Conservation (phyloP, 2,797 vertebrate species). For the Enteromius treurensis region DNA sequence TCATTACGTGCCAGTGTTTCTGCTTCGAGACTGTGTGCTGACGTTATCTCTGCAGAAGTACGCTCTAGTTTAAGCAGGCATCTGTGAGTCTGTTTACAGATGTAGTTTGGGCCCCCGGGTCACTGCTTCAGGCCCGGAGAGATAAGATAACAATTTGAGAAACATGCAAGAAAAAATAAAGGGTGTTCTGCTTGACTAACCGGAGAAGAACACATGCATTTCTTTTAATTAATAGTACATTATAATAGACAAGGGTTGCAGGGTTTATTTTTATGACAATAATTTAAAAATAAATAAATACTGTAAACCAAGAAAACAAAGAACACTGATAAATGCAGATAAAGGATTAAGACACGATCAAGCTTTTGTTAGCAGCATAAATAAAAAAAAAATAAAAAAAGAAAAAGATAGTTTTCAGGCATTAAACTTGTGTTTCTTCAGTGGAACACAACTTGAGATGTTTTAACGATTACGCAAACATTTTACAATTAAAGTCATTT, state of each 20-base stretch:
- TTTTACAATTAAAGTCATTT: not conserved
- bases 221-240: not conserved
- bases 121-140: conserved; percentile 23
- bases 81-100: conserved; percentile 15
- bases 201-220: not conserved
- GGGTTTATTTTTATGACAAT: not conserved
- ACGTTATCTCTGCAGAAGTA: not conserved
- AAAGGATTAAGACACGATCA: not conserved
- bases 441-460: not conserved
- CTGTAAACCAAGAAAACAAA: not conserved
- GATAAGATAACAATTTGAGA: conserved; percentile 33
- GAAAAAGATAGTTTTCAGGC: not conserved
- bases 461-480: not conserved
- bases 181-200: not conserved
- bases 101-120: conserved; percentile 11
- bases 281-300: too few relatives aligned
- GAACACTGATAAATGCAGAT: too few relatives aligned
- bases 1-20: not conserved
- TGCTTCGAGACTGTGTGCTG: not conserved
- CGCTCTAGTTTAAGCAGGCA: not conserved
- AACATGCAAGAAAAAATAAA: conserved; percentile 21
- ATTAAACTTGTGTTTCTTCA: not conserved
- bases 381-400: not conserved
- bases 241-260: not conserved
- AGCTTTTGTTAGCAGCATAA: not conserved